These are phyloP conservation scores for Drosophila tani DNA, from an alignment of 1,140 invertebrate species.

Conservation along the genomic window DNA sequence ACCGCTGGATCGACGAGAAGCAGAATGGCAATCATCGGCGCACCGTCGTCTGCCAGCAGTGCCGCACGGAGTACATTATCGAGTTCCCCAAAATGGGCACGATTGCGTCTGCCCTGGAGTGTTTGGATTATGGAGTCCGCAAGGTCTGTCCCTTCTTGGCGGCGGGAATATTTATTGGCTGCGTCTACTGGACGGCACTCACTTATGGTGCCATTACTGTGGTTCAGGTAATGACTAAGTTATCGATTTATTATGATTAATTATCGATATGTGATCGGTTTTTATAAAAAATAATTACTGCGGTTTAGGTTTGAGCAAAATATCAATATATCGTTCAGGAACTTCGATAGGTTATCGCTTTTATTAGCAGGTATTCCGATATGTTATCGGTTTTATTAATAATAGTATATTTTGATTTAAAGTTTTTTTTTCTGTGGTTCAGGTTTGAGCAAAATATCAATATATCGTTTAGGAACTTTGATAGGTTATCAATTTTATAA, in stretches of 20 bases:
- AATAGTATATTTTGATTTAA: no score
- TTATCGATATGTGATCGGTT: neutral
- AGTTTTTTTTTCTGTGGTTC: no score
- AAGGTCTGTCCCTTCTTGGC: constrained; percentile 96
- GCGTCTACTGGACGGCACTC: constrained; percentile 97
- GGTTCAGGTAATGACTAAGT: constrained; percentile 87
- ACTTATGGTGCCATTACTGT: constrained; percentile 97
- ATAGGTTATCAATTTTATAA: no score
- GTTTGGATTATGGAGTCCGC: constrained; percentile 93
- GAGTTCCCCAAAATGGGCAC: constrained; percentile 95
- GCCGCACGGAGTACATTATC: constrained; percentile 97
- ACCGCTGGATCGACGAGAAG: constrained; percentile 98
- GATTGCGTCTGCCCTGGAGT: constrained; percentile 92
- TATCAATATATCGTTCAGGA: no score
- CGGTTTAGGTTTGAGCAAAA: constrained; percentile 87
- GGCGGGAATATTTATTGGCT: constrained; percentile 94
- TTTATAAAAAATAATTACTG: constrained; percentile 88
- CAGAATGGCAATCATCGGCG: constrained; percentile 94
- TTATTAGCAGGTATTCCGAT: no score
- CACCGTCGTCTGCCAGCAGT: constrained; percentile 96
- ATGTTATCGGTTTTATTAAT: no score
- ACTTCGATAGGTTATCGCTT: no score
- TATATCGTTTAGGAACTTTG: no score
- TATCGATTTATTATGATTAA: neutral
- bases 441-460: no score